Conservation (phyloP, 2,797 vertebrate species). For the Xyrichtys novacula region DNA sequence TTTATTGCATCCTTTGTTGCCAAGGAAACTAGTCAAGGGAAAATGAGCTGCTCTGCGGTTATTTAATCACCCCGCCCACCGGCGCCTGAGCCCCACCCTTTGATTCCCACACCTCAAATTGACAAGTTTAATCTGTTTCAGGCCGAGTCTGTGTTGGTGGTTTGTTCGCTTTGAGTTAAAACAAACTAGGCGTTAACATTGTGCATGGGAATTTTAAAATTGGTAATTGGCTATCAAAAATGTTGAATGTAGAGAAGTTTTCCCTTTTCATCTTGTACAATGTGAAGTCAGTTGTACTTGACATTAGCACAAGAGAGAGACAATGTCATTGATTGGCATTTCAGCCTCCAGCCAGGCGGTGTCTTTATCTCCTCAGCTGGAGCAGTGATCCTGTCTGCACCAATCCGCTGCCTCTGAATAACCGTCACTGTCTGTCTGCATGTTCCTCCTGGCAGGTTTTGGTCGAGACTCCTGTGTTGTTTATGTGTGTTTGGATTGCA, state of each 20-base stretch:
- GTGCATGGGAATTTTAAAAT: too few relatives aligned
- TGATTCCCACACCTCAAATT: background rate
- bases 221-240: too few relatives aligned
- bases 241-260: too few relatives aligned
- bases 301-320: background rate
- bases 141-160: too few relatives aligned
- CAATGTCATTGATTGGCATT: conserved; percentile 22
- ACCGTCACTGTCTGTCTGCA: conserved; percentile 29
- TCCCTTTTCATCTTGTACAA: too few relatives aligned
- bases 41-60: conserved; percentile 42
- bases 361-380: conserved; percentile 31
- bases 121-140: background rate
- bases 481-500: conserved; percentile 38
- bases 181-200: background rate
- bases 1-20: conserved; percentile 83
- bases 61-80: conserved; percentile 44
- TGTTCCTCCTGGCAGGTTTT: conserved; percentile 27
- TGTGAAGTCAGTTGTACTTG: background rate
- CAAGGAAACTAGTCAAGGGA: conserved; percentile 75
- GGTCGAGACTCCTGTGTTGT: conserved; percentile 20
- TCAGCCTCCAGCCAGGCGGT: conserved; percentile 20
- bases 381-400: conserved; percentile 31
- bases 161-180: conserved; percentile 1
- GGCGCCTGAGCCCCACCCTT: conserved; percentile 1
- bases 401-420: conserved; percentile 8